Evolutionary conservation across 2,888 invertebrate species (phyloP).

Genomic region (Rosalia funebris): DNA sequence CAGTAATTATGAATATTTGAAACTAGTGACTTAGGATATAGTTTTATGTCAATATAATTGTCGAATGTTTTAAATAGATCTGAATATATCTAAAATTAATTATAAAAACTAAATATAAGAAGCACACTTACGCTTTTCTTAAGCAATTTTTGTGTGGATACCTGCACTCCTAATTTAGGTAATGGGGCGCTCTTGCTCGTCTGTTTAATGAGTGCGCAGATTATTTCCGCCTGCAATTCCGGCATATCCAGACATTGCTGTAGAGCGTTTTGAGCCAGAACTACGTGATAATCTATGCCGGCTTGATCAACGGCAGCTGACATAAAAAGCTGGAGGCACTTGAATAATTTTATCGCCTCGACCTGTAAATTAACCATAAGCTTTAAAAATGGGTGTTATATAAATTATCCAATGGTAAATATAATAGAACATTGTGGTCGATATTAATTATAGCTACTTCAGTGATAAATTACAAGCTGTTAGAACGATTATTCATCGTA

Average conservation of each 20-base stretch:
- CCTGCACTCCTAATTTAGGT: slow-evolving; percentile 69
- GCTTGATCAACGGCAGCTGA: slow-evolving; percentile 95
- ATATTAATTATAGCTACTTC: background rate
- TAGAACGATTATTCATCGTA: no score
- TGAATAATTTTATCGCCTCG: slow-evolving; percentile 93
- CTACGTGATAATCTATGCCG: slow-evolving; percentile 97
- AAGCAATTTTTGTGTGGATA: slow-evolving; percentile 67
- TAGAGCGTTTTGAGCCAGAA: slow-evolving; percentile 94
- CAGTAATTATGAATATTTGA: no score
- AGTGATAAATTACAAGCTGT: no score
- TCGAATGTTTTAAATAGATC: no score
- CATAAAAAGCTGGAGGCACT: slow-evolving; percentile 96
- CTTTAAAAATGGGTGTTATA: no score
- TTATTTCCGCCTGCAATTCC: slow-evolving; percentile 93
- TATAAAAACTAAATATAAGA: slow-evolving; percentile 58
- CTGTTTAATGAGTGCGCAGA: slow-evolving; percentile 91
- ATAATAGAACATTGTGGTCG: background rate
- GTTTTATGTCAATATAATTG: no score
- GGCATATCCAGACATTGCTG: slow-evolving; percentile 90
- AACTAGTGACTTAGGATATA: no score
- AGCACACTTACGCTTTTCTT: slow-evolving; percentile 74
- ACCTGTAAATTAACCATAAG: slow-evolving; percentile 65
- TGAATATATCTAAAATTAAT: slow-evolving; percentile 16
- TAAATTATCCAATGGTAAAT: no score
- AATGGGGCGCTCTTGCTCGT: slow-evolving; percentile 86